Evolutionary conservation across 2,797 vertebrate species (phyloP).

Genomic region (Lutjanus campechanus): DNA sequence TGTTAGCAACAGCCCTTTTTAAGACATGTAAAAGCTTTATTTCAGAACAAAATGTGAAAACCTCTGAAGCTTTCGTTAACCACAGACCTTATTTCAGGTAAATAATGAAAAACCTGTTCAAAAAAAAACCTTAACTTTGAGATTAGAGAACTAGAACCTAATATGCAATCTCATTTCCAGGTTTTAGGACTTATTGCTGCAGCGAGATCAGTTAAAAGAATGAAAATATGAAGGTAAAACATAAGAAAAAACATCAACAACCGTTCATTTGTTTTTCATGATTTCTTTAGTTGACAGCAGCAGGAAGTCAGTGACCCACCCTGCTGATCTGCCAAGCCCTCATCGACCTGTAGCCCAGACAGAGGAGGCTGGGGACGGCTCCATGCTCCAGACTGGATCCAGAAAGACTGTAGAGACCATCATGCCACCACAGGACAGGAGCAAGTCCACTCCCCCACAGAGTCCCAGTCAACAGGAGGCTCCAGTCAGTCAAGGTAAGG

Average conservation of each 20-base stretch:
- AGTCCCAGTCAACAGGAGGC: constrained; percentile 71
- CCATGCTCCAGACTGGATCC: constrained; percentile 67
- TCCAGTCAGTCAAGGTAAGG: constrained; percentile 84
- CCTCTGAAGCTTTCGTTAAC: too few species aligned
- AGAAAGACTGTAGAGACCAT: constrained; percentile 75
- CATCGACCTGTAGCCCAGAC: constrained; percentile 61
- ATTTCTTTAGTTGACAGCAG: constrained; percentile 86
- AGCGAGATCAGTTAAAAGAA: neutral
- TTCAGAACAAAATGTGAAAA: too few species aligned
- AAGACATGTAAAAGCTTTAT: too few species aligned
- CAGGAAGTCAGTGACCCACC: constrained; percentile 87
- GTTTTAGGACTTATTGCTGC: too few species aligned
- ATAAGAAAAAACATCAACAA: neutral
- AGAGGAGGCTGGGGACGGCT: constrained; percentile 56
- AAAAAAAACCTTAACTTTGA: too few species aligned
- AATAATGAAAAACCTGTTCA: too few species aligned
- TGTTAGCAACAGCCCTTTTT: too few species aligned
- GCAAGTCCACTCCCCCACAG: constrained; percentile 66
- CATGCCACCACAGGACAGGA: constrained; percentile 59
- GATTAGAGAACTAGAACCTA: too few species aligned
- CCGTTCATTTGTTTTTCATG: neutral
- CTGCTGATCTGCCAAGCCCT: constrained; percentile 57
- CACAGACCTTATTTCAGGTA: too few species aligned
- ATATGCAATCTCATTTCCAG: too few species aligned
- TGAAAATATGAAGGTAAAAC: neutral